Evolutionary conservation across 2,797 vertebrate genomes (phyloP).

Genomic region (Falco biarmicus): DNA sequence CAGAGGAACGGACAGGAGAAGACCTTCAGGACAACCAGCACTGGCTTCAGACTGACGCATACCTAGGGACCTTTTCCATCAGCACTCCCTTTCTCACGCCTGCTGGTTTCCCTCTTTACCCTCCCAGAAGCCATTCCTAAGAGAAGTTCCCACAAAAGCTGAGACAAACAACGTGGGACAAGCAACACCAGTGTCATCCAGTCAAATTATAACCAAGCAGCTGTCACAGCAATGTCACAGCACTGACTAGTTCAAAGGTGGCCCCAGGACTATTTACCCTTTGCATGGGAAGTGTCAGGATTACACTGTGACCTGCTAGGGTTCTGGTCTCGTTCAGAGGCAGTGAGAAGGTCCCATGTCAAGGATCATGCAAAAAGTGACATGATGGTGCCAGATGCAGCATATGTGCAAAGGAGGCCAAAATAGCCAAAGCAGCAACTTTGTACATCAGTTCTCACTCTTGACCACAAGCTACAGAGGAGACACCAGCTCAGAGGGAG

Average conservation of each 20-base stretch:
- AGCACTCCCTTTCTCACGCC: background rate
- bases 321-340: background rate
- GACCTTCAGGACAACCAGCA: background rate
- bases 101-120: background rate
- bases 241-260: background rate
- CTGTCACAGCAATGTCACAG: background rate
- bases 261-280: background rate
- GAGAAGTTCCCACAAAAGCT: background rate
- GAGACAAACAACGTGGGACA: background rate
- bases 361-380: conserved; percentile 56
- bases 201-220: background rate
- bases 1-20: background rate
- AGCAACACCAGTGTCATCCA: background rate
- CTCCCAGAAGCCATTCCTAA: background rate
- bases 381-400: conserved; percentile 5
- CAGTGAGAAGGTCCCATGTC: background rate
- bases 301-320: background rate
- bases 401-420: conserved; percentile 44
- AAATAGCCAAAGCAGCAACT: background rate
- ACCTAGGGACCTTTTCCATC: background rate
- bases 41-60: background rate
- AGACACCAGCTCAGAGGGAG: background rate
- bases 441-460: background rate
- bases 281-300: rapidly evolving
- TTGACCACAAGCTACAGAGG: background rate